phyloP scores from a whole-genome alignment of 2,888 invertebrate species.

The Oasisia sp. region DNA sequence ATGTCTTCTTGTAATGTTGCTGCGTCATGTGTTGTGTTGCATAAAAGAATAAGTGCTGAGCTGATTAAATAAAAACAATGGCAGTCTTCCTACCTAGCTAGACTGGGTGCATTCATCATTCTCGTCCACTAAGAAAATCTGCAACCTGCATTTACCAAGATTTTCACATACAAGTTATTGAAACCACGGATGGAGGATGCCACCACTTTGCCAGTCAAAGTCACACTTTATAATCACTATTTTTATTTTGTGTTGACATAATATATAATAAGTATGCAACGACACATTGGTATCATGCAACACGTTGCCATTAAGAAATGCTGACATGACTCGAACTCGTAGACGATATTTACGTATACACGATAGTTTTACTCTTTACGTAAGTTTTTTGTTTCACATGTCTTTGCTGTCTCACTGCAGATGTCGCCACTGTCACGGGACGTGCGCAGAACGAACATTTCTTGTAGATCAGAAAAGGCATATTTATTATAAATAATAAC shows the following conservation, averaged over 20 bases:
- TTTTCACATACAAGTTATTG: background rate
- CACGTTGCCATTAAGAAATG: conserved; percentile 6
- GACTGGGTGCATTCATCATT: no score
- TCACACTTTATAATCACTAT: conserved; percentile 17
- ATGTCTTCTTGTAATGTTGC: no score
- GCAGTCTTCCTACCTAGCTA: no score
- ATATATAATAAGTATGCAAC: conserved; percentile 12
- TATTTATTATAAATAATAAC: conserved; percentile 17
- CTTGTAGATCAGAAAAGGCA: conserved; percentile 3
- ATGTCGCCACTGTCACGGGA: background rate
- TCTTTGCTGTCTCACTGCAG: background rate
- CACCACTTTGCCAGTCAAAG: conserved; percentile 6
- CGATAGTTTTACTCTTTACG: conserved; percentile 10
- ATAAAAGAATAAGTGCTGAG: no score
- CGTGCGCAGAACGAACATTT: conserved; percentile 12
- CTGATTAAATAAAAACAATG: no score
- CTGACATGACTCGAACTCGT: conserved; percentile 17
- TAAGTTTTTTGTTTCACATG: background rate
- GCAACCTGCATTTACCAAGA: background rate
- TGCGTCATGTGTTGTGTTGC: no score
- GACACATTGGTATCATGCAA: conserved; percentile 1
- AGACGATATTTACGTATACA: conserved; percentile 9
- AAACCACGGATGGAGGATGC: background rate
- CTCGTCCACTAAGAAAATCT: background rate
- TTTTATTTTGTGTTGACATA: conserved; percentile 17